Conservation (phyloP, 2,797 vertebrate species). For the Emys orbicularis region DNA sequence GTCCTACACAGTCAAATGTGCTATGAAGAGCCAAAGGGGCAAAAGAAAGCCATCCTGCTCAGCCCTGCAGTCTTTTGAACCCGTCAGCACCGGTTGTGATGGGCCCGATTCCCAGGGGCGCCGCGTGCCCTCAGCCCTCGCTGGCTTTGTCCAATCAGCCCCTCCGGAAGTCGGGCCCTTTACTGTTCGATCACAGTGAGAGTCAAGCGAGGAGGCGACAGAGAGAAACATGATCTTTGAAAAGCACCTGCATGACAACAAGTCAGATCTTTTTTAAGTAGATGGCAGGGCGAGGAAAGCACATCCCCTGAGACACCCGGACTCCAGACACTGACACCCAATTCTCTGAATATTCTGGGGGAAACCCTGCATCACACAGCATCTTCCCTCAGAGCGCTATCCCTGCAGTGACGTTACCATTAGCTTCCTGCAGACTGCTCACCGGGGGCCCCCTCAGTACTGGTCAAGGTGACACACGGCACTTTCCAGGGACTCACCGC, state of each 20-base stretch:
- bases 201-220: not conserved
- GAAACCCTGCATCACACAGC: not conserved
- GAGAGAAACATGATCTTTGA: not conserved
- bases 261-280: not conserved
- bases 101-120: not conserved
- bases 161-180: not conserved
- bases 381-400: not conserved
- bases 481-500: not conserved
- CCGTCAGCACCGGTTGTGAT: not conserved
- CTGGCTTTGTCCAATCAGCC: too few relatives aligned
- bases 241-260: not conserved
- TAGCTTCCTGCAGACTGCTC: not conserved
- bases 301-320: not conserved
- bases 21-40: too few relatives aligned
- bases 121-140: too few relatives aligned
- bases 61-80: too few relatives aligned
- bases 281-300: not conserved
- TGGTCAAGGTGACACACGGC: not conserved
- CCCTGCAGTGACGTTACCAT: too few relatives aligned
- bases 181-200: not conserved
- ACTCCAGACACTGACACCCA: not conserved
- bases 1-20: too few relatives aligned
- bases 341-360: not conserved
- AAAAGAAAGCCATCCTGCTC: too few relatives aligned
- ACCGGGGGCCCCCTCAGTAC: not conserved